Conservation (phyloP, 2,113 vertebrate species). For the Alectura lathami region DNA sequence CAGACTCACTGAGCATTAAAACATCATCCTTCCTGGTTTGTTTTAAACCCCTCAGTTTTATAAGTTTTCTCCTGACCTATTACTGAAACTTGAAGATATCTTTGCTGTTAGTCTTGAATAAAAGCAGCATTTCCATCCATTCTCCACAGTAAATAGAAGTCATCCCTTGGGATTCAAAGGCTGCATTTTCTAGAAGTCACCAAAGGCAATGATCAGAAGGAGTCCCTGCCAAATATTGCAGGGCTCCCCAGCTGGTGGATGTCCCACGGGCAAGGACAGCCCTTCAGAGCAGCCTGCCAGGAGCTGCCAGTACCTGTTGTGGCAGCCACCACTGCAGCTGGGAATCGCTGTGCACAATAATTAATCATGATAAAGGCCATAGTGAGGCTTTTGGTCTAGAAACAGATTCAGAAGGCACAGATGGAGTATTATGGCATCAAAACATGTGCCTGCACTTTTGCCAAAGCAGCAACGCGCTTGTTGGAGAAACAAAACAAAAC, state of each 20-base stretch:
- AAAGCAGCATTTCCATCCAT: neutral
- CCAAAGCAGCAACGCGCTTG: neutral
- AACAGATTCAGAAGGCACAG: neutral
- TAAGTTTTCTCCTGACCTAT: neutral
- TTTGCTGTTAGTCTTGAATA: neutral
- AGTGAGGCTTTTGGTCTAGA: neutral
- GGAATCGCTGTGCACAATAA: neutral
- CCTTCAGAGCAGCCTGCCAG: neutral
- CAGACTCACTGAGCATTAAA: neutral
- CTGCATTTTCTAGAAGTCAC: neutral
- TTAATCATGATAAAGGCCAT: neutral
- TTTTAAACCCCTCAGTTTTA: neutral
- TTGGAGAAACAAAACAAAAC: neutral
- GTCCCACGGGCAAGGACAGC: neutral
- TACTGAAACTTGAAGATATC: neutral
- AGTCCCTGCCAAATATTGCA: neutral
- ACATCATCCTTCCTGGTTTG: neutral
- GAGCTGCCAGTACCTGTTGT: neutral
- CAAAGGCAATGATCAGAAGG: neutral
- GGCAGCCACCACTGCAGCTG: neutral
- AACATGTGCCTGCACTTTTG: neutral
- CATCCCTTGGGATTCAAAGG: neutral
- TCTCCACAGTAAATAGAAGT: neutral
- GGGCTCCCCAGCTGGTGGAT: neutral
- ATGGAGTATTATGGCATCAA: neutral